Conservation (phyloP, 2,113 vertebrate genomes). For the Ictalurus furcatus region DNA sequence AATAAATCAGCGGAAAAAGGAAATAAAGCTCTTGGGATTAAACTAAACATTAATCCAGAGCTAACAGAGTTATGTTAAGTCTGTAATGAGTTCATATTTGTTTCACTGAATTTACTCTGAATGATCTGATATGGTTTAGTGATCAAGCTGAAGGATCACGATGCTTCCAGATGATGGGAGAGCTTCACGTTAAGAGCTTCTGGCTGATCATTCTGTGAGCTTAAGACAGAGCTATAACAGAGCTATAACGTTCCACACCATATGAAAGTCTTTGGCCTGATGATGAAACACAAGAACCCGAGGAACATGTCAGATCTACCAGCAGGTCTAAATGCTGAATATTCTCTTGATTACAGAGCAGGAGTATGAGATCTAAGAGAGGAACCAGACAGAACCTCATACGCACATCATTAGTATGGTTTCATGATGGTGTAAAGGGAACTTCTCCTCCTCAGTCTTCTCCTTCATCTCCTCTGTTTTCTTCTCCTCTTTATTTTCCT, state of each 20-base stretch:
- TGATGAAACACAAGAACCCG: background rate
- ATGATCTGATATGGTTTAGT: background rate
- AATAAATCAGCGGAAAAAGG: background rate
- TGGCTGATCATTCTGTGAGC: conserved; percentile 62
- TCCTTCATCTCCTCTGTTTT: background rate
- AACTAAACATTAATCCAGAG: background rate
- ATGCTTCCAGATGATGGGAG: background rate
- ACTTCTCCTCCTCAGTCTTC: background rate
- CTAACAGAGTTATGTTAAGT: background rate
- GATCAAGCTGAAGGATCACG: conserved; percentile 74
- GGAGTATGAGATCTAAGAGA: background rate
- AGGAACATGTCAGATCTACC: background rate
- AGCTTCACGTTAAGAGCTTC: background rate
- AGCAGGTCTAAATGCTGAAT: background rate
- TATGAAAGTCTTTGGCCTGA: background rate
- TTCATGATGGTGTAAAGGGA: background rate
- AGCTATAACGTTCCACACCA: background rate
- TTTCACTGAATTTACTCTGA: background rate
- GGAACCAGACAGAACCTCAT: background rate
- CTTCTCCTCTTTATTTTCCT: background rate
- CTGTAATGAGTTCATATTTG: background rate
- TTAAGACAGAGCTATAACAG: conserved; percentile 36
- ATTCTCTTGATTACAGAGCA: background rate
- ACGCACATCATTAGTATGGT: background rate
- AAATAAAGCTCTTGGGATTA: background rate